Evolutionary conservation across 2,888 invertebrate species (phyloP), one percentile per base, ranked within the genome.

Genomic region (Hipparchia semele): DNA sequence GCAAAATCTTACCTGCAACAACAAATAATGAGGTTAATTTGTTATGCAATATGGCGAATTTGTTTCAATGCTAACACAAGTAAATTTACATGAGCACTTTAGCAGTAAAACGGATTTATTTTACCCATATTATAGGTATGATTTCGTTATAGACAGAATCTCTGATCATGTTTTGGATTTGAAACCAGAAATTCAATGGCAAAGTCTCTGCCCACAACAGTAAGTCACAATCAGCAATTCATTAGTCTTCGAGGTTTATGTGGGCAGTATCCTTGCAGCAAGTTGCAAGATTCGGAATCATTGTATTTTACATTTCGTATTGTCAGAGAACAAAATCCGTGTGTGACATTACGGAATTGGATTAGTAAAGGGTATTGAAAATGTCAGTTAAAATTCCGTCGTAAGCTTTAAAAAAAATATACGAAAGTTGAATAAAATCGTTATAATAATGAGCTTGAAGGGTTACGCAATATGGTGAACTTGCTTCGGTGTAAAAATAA

Each of bases 1-100:
- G 77, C 74, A 74, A 78, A 80, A 78, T 76, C 89, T 90, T 91
- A 93, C 92, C 94, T 92, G 90, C 71, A 94, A 93, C 86, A 89
- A 88, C 76, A 79, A 79, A 81, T 77, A 81, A 78, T 75, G 68
- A 78, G 71, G 75, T 80, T 79, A 80, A 80, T 79, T 76, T 59
- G 60, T 73, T 75, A 75, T 59, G 53, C 72, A 71, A 72, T 68
- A 71, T 54, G 71, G 23, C 61, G 23, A 58, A 54, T 59, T 45
- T 49, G 23, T 46, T 71, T 71, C 68, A 64, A 69, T 56, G 12
- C 12, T 39, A 70, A 60, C 13, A 39, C 23, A 8, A 13, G 23
- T 23, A 23, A 23, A 3, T 7, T 58, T 6, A 58, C 23, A 58
- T 13, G 6, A 54, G n/a, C 23, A 54, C 12, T n/a, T 6, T 56